phyloP scores from a whole-genome alignment of 2,113 vertebrate genomes.

The Haliaeetus leucogaster region DNA sequence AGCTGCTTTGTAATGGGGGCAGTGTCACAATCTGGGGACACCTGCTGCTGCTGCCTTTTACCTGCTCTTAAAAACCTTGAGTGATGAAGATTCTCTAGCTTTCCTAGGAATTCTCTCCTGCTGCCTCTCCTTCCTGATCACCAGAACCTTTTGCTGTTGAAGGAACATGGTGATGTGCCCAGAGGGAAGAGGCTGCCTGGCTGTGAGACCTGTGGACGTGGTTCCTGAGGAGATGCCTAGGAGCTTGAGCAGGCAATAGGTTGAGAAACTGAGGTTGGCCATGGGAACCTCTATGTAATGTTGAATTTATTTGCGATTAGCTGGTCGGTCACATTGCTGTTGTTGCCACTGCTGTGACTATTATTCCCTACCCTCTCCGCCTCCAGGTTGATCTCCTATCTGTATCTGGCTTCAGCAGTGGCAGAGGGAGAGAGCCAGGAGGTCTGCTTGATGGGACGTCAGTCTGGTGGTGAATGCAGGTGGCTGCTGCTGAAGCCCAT shows the following conservation, averaged over 20 bases:
- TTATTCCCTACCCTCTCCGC: neutral
- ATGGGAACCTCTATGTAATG: neutral
- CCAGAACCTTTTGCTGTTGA: neutral
- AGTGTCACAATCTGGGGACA: neutral
- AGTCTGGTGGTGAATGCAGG: neutral
- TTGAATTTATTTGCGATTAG: neutral
- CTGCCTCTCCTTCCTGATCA: neutral
- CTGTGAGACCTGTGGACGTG: neutral
- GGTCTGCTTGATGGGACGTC: neutral
- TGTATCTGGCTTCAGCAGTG: neutral
- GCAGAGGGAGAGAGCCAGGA: neutral
- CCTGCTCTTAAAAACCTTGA: neutral
- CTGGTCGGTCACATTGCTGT: neutral
- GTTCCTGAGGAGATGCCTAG: neutral
- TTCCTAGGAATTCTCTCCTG: neutral
- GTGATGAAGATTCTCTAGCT: neutral
- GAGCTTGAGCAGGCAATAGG: neutral
- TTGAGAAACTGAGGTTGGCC: neutral
- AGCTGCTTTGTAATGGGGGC: neutral
- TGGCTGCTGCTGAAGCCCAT: neutral
- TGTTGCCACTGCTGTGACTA: neutral
- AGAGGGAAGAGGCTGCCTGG: neutral
- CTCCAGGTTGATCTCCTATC: neutral
- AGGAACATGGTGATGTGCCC: fast-evolving
- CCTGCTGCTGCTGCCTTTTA: neutral